These are phyloP conservation scores for Drosophila equinoxialis DNA, from an alignment of 1,140 invertebrate genomes.

Conservation along the genomic window DNA sequence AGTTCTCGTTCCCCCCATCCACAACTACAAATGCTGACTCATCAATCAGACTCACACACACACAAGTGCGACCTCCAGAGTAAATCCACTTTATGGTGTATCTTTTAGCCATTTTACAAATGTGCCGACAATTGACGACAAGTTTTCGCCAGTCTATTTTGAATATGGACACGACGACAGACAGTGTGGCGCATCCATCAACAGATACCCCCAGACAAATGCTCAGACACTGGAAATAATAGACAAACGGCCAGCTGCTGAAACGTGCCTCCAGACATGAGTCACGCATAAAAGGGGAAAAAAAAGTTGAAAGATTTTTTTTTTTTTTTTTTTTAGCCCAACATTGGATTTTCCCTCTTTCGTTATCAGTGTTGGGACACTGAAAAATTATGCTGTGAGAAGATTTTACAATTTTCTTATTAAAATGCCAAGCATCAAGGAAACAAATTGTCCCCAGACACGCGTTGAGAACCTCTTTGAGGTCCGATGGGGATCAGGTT, in stretches of 20 bases:
- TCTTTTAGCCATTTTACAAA: conserved; percentile 52
- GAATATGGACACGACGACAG: conserved; percentile 38
- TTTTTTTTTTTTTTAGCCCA: conserved; percentile 7
- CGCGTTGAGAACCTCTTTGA: conserved; percentile 45
- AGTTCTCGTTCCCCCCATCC: too few species aligned
- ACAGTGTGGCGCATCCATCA: conserved; percentile 59
- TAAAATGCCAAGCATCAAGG: conserved; percentile 43
- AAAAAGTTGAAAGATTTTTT: conserved; percentile 36
- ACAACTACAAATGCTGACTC: neutral
- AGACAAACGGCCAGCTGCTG: conserved; percentile 56
- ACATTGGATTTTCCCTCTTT: neutral
- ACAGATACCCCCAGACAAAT: conserved; percentile 32
- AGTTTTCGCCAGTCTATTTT: conserved; percentile 69
- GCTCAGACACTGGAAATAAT: conserved; percentile 38
- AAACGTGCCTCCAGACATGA: conserved; percentile 69
- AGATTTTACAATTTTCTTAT: conserved; percentile 36
- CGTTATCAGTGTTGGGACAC: conserved; percentile 33
- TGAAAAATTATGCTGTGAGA: conserved; percentile 21
- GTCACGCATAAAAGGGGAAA: conserved; percentile 50
- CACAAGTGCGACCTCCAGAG: conserved; percentile 15
- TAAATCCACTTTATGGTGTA: conserved; percentile 23
- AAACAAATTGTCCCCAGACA: conserved; percentile 73
- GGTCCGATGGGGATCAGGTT: conserved; percentile 30
- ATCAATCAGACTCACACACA: conserved; percentile 19
- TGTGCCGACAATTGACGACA: conserved; percentile 63